phyloP scores from a whole-genome alignment of 2,113 vertebrate genomes.

The Nesoenas mayeri region DNA sequence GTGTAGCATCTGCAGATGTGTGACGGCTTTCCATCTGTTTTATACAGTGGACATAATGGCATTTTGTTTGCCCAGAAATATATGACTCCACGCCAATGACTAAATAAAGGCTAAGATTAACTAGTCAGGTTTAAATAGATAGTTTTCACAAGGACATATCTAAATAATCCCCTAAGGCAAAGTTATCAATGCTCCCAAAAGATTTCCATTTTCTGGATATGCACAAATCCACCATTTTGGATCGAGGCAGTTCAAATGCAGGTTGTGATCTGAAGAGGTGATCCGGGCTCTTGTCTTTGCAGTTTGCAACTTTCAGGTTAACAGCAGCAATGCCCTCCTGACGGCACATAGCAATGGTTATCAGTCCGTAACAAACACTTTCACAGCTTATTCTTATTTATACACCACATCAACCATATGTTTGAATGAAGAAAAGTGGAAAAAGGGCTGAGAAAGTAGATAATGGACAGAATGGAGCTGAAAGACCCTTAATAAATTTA shows the following conservation, averaged over 20 bases:
- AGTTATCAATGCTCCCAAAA: neutral
- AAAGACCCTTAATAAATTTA: neutral
- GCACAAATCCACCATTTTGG: neutral
- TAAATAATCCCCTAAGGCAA: neutral
- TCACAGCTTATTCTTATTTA: neutral
- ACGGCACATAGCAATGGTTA: fast-evolving
- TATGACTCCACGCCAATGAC: neutral
- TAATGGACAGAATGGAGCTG: neutral
- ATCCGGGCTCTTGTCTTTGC: neutral
- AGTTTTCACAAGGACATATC: neutral
- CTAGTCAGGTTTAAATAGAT: neutral
- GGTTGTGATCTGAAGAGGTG: neutral
- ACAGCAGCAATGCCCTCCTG: neutral
- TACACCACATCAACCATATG: neutral
- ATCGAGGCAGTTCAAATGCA: neutral
- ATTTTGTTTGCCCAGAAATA: neutral
- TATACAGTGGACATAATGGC: neutral
- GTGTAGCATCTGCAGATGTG: neutral
- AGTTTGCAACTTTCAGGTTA: neutral
- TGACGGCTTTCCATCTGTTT: neutral
- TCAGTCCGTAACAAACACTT: neutral
- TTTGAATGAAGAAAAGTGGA: neutral
- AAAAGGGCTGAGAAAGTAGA: neutral
- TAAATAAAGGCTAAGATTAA: neutral
- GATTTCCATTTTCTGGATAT: neutral